Conservation (phyloP, 2,797 vertebrate genomes). For the Adelosebastes latens region DNA sequence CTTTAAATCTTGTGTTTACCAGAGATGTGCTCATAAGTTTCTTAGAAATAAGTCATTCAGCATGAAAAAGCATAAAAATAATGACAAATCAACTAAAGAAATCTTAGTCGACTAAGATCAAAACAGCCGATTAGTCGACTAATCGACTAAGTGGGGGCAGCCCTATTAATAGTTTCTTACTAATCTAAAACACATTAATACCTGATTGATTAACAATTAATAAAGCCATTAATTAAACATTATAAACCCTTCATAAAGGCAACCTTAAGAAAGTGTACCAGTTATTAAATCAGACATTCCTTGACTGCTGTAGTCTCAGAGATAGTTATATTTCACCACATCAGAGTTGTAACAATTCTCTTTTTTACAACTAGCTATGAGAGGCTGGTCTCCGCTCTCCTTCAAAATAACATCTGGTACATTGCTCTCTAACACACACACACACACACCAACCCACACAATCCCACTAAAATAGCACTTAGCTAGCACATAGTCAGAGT, state of each 20-base stretch:
- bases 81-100: neutral
- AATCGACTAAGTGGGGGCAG: too few relatives aligned
- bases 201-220: neutral
- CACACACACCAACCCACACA: constrained; percentile 7
- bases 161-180: neutral
- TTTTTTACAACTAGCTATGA: constrained; percentile 26
- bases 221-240: neutral
- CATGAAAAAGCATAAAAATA: neutral
- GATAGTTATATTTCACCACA: constrained; percentile 5
- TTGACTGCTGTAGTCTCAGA: neutral
- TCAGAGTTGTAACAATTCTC: constrained; percentile 5
- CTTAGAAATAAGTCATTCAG: neutral
- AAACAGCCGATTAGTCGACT: too few relatives aligned
- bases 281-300: neutral
- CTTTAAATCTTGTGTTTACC: too few relatives aligned
- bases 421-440: constrained; percentile 38
- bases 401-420: constrained; percentile 60
- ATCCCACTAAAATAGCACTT: constrained; percentile 14
- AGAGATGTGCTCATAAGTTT: neutral
- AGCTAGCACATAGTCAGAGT: neutral
- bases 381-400: constrained; percentile 15
- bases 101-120: too few relatives aligned
- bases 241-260: neutral
- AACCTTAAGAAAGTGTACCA: neutral
- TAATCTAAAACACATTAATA: neutral